phyloP scores from a whole-genome alignment of 1,140 invertebrate genomes.

The Radopholus similis region DNA sequence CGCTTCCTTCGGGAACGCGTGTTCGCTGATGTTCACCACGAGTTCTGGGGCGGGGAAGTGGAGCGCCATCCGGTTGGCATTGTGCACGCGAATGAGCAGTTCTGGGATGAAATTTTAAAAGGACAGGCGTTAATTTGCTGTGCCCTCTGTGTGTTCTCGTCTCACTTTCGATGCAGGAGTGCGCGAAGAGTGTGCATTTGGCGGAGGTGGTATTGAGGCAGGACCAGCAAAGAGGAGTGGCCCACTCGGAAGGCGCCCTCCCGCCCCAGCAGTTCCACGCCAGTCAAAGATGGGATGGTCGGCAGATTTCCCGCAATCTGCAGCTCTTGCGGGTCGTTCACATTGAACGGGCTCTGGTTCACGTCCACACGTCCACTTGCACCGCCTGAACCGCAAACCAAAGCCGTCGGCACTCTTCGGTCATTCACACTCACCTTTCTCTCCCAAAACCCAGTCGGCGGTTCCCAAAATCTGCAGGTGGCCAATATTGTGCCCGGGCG shows the following conservation, averaged over 20 bases:
- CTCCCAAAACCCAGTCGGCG: not conserved
- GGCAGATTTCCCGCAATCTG: not conserved
- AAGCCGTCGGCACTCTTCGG: not conserved
- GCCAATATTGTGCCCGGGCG: constrained; percentile 66
- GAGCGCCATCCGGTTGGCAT: constrained; percentile 27
- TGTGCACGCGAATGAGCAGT: constrained; percentile 1
- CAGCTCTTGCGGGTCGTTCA: not conserved
- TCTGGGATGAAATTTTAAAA: not conserved
- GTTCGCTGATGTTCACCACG: not conserved
- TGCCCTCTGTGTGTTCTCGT: no score
- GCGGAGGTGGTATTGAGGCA: not conserved
- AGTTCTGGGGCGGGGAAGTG: not conserved
- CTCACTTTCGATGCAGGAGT: no score
- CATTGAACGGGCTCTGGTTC: constrained; percentile 75
- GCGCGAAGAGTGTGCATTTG: no score
- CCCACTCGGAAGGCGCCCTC: not conserved
- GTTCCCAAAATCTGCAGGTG: not conserved
- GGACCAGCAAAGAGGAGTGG: not conserved
- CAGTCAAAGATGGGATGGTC: not conserved
- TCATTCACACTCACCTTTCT: not conserved
- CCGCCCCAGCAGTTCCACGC: not conserved
- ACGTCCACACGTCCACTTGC: constrained; percentile 78
- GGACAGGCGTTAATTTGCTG: no score
- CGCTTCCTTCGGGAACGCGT: not conserved
- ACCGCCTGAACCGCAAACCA: constrained; percentile 74